These are phyloP conservation scores for Brotula barbata DNA, from an alignment of 2,797 vertebrate species.

Conservation along the genomic window DNA sequence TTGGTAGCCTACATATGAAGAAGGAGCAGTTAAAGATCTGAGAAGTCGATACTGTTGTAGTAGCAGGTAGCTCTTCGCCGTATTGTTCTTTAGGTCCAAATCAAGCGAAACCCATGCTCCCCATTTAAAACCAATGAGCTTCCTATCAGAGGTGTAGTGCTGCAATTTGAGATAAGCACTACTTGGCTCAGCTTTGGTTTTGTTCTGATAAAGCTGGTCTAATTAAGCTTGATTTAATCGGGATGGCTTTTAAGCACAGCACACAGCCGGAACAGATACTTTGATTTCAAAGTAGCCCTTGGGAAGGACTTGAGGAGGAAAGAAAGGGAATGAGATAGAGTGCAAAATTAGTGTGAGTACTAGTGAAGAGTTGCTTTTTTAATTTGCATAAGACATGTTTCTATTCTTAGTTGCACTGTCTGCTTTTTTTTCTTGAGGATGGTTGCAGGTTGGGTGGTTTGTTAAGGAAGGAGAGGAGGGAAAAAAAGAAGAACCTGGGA, in stretches of 20 bases:
- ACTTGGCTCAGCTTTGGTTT: slow-evolving; percentile 75
- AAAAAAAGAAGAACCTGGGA: slow-evolving; percentile 40
- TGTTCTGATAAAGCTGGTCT: slow-evolving; percentile 80
- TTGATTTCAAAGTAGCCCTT: slow-evolving; percentile 78
- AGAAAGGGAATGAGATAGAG: slow-evolving; percentile 65
- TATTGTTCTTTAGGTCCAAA: slow-evolving; percentile 57
- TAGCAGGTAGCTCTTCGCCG: slow-evolving; percentile 48
- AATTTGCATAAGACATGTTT: slow-evolving; percentile 65
- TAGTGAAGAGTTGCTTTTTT: slow-evolving; percentile 62
- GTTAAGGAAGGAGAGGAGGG: slow-evolving; percentile 37
- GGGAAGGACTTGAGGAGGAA: slow-evolving; percentile 75
- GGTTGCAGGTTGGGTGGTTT: slow-evolving; percentile 51
- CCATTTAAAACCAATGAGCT: slow-evolving; percentile 66
- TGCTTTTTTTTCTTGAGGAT: slow-evolving; percentile 52
- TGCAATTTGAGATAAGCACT: slow-evolving; percentile 82
- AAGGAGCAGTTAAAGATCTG: slow-evolving; percentile 54
- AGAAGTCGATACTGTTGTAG: slow-evolving; percentile 54
- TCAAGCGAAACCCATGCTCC: slow-evolving; percentile 54
- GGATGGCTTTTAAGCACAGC: slow-evolving; percentile 78
- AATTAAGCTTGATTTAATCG: slow-evolving; percentile 85
- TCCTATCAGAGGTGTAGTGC: slow-evolving; percentile 73
- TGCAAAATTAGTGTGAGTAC: slow-evolving; percentile 64
- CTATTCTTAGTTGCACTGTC: slow-evolving; percentile 63
- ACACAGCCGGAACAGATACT: slow-evolving; percentile 72
- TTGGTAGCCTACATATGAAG: slow-evolving; percentile 63